A percentile compares a stretch with the other conserved stretches of the same genome.
phyloP scores from a whole-genome alignment of 1,140 invertebrate genomes.

The Metaphire vulgaris region DNA sequence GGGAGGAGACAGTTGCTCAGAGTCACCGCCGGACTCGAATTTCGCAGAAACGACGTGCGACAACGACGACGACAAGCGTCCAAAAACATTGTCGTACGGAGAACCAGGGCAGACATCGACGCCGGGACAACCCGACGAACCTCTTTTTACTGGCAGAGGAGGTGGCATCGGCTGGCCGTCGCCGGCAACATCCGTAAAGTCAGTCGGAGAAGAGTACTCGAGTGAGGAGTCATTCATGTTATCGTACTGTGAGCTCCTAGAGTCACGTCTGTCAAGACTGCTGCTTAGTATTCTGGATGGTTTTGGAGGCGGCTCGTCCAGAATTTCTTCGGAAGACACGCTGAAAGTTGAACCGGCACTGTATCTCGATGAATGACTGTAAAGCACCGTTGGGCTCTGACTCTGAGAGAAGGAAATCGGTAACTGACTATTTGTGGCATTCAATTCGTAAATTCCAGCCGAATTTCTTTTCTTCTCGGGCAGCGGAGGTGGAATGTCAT shows the following conservation, averaged over 20 bases:
- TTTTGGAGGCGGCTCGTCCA: constrained; percentile 22
- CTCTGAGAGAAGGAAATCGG: not conserved
- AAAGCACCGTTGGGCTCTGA: constrained; percentile 10
- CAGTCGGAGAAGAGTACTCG: not conserved
- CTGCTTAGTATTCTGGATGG: not conserved
- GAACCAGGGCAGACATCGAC: not conserved
- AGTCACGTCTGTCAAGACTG: not conserved
- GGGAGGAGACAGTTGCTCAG: no score
- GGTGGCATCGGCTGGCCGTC: no score
- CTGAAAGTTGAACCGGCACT: constrained; percentile 21
- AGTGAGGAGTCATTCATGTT: not conserved
- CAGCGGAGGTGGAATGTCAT: not conserved
- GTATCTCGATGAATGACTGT: constrained; percentile 43
- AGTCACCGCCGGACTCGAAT: no score
- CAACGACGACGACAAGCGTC: no score
- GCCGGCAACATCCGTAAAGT: no score
- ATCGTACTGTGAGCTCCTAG: not conserved
- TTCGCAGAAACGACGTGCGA: no score
- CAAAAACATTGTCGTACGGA: not conserved
- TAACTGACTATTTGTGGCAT: not conserved
- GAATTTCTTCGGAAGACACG: constrained; percentile 25
- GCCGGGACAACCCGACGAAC: no score
- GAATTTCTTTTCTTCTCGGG: not conserved
- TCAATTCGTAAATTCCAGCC: not conserved
- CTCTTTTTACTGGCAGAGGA: not conserved